Conservation (phyloP, 2,797 vertebrate species). For the Pangasius mekongensis region DNA sequence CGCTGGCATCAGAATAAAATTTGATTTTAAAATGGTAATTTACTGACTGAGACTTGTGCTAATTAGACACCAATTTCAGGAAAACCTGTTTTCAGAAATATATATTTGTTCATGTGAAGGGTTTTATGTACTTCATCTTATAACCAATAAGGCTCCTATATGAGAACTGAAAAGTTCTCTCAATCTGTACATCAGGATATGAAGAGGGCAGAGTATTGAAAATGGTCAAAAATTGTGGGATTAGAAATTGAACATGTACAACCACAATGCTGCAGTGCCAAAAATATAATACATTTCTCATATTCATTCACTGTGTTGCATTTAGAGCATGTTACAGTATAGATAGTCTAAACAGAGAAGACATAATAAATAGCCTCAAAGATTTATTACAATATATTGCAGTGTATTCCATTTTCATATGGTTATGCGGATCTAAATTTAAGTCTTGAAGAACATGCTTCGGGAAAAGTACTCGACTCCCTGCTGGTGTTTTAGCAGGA, state of each 20-base stretch:
- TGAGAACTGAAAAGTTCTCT: neutral
- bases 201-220: neutral
- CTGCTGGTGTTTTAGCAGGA: neutral
- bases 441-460: slow-evolving; percentile 16
- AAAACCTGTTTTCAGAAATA: neutral
- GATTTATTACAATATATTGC: neutral
- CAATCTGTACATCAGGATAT: neutral
- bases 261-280: too few species aligned
- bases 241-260: neutral
- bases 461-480: neutral
- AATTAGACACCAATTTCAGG: neutral
- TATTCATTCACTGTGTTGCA: neutral
- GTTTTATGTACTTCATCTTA: neutral
- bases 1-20: neutral
- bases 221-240: neutral
- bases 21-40: neutral
- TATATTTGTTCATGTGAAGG: neutral
- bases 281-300: neutral
- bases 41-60: neutral
- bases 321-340: neutral
- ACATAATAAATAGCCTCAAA: neutral
- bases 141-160: neutral
- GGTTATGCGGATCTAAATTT: slow-evolving; percentile 11
- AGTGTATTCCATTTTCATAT: neutral
- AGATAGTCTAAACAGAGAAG: neutral